Conservation (phyloP, 1,140 invertebrate genomes). For the Parasteatoda tepidariorum region DNA sequence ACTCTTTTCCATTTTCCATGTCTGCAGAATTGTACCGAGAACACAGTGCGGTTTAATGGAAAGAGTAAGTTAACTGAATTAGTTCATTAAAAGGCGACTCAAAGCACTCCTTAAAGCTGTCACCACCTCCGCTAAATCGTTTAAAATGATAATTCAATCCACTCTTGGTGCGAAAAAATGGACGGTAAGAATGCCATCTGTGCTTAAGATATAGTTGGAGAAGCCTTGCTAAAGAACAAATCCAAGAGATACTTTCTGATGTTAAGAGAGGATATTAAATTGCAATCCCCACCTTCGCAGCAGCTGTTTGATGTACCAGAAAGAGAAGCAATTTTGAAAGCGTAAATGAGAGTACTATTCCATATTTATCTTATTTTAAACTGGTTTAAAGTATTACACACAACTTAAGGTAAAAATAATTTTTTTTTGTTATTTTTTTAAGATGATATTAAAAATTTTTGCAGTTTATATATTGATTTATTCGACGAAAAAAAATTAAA, state of each 20-base stretch:
- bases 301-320: not conserved
- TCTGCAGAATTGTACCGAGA: not conserved
- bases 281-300: not conserved
- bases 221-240: not conserved
- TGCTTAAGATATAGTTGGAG: not conserved
- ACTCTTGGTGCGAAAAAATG: not conserved
- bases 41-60: not conserved
- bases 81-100: not conserved
- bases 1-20: not conserved
- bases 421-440: not conserved
- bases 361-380: not conserved
- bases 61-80: not conserved
- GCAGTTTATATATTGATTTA: no score
- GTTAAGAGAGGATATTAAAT: not conserved
- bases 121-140: not conserved
- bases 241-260: not conserved
- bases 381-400: not conserved
- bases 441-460: no score
- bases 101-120: not conserved
- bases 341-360: not conserved
- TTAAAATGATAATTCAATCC: not conserved
- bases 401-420: not conserved
- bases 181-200: not conserved
- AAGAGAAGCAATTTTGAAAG: not conserved
- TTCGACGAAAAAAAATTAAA: no score